Evolutionary conservation across 2,888 invertebrate genomes (phyloP).

Genomic region (Tenthredo mesomela): DNA sequence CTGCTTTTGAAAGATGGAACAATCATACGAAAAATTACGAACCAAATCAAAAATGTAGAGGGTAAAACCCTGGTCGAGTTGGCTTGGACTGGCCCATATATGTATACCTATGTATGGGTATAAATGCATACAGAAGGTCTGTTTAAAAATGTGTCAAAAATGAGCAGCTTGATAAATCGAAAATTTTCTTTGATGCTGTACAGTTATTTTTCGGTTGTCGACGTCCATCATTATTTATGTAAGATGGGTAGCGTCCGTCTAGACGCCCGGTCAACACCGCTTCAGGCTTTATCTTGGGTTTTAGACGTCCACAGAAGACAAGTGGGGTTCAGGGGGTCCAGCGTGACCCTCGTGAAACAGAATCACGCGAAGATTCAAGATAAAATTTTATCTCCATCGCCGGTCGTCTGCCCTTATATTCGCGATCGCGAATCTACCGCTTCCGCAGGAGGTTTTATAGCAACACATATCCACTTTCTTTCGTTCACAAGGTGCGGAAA

Average conservation of each 20-base stretch:
- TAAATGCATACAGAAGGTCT: neutral
- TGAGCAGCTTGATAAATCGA: neutral
- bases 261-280: conserved; percentile 49
- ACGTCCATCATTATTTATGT: conserved; percentile 45
- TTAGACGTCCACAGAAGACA: conserved; percentile 28
- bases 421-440: neutral
- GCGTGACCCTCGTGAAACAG: conserved; percentile 50
- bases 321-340: conserved; percentile 35
- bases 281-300: conserved; percentile 48
- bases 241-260: conserved; percentile 32
- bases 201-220: conserved; percentile 6
- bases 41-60: too few relatives aligned
- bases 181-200: neutral
- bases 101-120: too few relatives aligned
- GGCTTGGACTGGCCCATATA: too few relatives aligned
- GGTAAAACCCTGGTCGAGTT: too few relatives aligned
- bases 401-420: conserved; percentile 8
- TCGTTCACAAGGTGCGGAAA: neutral
- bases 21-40: too few relatives aligned
- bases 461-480: neutral
- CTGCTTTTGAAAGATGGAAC: too few relatives aligned
- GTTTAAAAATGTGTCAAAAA: neutral
- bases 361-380: conserved; percentile 44
- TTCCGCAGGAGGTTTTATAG: conserved; percentile 5
- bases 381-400: conserved; percentile 47